Evolutionary conservation across 2,113 vertebrate genomes (phyloP), one percentile per base, ranked within the genome.

Genomic region (Aphelocoma coerulescens): DNA sequence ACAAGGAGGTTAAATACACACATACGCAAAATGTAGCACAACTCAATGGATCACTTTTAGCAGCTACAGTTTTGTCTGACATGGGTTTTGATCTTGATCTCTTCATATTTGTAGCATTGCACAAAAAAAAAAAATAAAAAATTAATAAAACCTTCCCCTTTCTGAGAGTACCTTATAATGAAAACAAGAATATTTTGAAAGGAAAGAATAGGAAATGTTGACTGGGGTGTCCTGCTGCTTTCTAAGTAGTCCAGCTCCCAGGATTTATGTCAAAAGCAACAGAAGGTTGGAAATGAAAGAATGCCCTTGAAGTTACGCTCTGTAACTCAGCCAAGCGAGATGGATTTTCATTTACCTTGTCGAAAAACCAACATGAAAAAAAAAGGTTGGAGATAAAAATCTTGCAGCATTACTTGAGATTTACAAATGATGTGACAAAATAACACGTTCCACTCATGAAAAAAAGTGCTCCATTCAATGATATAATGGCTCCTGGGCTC

Each of bases 151-250:
- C 77, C 39, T 96, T 94, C 83, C 81, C 43, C 15, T 93, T 94
- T 95, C 65, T 88, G 88, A 89, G 88, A 92, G 68, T 58, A 33
- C 61, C 88, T 92, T 89, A 71, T 93, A 96, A 94, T 92, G 88
- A 96, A 97, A 97, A 94, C 94, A 96, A 94, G 94, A 94, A 92
- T 97, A 97, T 97, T 96, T 96, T 96, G 91, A 96, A 89, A 95
- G n/a, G 79, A 96, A 94, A 97, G 69, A 93, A 96, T 93, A 94
- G 95, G 96, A 96, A 96, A 96, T 76, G 76, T 96, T 97, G 94
- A 95, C 80, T 89, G 73, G 75, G 21, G 68, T 97, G 91, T 87
- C 96, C 95, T 86, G 91, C 96, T 96, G 94, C 88, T 97, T 97
- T 96, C 89, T 96, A 96, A 97, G 96, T 96, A 97, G 93, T 88